Evolutionary conservation across 2,888 invertebrate genomes (phyloP), one percentile per base, ranked within the genome.

Genomic region (Eristalis arbustorum): DNA sequence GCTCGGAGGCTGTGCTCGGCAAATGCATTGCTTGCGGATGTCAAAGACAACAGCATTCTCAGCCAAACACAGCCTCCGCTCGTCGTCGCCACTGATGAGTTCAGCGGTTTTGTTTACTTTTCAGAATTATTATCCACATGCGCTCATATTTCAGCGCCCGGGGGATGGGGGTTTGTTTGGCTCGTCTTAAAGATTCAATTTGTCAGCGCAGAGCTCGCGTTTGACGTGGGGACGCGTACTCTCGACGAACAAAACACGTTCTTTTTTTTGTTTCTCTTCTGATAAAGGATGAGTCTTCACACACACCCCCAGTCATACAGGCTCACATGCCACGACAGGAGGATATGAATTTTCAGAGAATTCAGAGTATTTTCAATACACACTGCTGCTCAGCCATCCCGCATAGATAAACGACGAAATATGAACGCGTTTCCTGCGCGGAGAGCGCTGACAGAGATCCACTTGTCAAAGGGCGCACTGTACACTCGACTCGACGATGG

Each of bases 131-230:
- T 73, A 77, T 85, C 77, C 74, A 69, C 49, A 62, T 74, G 73
- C 22, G 82, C 75, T 87, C 82, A 66, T 81, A 82, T 87, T 82
- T 82, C 77, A 78, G 62, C 56, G 84, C 80, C 81, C 84, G 66
- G 57, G 64, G 66, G 74, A n/a, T 22, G 68, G 61, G 18, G 49
- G 49, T 84, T 84, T 76, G 69, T 77, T 85, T 81, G 81, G 76
- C 81, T 72, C 84, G 69, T 85, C 81, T 71, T 82, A 67, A 82
- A 85, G 85, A 85, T 81, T 82, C 85, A 82, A 87, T 82, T 82
- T 87, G 85, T 87, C 85, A 82, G 18, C 49, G 82, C 85, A 82
- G n/a, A n/a, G 81, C 72, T 77, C 82, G 34, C 71, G 66, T 49
- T 49, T 49, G 49, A 49, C 49, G 49, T 49, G 49, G 18, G 49